Base-by-base conservation (phyloP, 2,797 vertebrate genomes). In the Falco cherrug region DNA sequence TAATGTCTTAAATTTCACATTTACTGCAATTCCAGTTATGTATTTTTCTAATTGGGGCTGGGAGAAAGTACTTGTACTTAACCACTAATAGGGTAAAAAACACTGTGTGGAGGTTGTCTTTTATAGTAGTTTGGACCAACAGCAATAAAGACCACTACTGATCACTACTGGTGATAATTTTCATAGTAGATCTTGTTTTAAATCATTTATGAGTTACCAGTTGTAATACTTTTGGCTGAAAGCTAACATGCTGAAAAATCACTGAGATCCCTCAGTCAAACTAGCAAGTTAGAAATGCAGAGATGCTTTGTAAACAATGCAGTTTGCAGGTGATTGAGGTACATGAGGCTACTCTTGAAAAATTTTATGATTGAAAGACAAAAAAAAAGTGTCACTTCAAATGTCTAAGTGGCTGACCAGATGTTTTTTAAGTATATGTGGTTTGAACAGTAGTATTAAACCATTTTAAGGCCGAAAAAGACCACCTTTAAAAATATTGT, bases 401-500 rank as follows among this genome's bases (percentile, higher is more conserved):
- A 43, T 5, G 69, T 33, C 4, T 5, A 22, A 26, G 41, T 48
- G 21, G 16, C 18, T 90, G 69, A 63, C 5, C 25, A 63, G 60
- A 9, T 13, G 8, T 56, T 74, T 84, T 18, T 64, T 7, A 84
- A 61, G 51, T 21, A 3, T 3, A 5, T 47, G 14, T 43, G 73
- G 8, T 61, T 79, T 51, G 18, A 77, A 26, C 8, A 7, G 64
- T 51, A 68, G 24, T 33, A 83, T 69, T 29, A 57, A 89, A 79
- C 6, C 0, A 19, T 35, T 82, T 78, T 82, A 51, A 79, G 29
- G 6, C 39, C 89, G 54, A 65, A 87, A 84, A 71, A 60, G 3
- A 37, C 0, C 3, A 31, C 28, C 1, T 76, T 64, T 19, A 26
- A 57, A 82, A 61, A 54, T 12, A 59, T 5, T 61, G 6, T 0